Conservation (phyloP, 2,113 vertebrate genomes). For the Okapia johnstoni region DNA sequence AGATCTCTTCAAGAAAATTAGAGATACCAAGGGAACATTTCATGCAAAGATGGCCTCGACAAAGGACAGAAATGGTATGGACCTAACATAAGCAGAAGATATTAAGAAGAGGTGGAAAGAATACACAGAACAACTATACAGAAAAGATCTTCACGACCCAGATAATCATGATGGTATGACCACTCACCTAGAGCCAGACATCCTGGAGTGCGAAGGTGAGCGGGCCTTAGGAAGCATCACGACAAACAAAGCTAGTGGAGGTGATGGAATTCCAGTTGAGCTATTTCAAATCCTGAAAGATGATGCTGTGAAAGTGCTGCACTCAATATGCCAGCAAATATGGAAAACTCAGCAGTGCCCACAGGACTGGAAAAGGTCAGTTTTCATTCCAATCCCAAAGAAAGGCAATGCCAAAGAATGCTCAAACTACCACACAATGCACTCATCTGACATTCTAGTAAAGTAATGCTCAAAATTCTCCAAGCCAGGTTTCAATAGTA, state of each 20-base stretch:
- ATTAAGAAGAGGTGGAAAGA: neutral
- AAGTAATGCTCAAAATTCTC: neutral
- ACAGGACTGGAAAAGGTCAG: neutral
- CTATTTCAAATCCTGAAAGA: no score
- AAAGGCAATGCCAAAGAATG: neutral
- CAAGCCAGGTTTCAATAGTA: neutral
- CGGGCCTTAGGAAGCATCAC: neutral
- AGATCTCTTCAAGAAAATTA: neutral
- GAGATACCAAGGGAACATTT: neutral
- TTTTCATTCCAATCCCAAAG: neutral
- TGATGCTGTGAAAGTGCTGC: no score
- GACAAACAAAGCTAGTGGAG: no score
- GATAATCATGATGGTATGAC: neutral
- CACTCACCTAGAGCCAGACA: neutral
- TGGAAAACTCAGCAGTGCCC: neutral
- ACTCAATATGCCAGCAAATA: neutral
- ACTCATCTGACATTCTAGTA: neutral
- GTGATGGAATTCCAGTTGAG: no score
- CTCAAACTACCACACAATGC: neutral
- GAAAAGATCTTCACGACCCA: neutral
- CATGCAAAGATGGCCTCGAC: neutral
- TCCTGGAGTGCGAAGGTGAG: neutral
- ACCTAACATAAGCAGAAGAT: neutral
- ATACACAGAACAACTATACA: neutral
- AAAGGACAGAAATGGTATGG: neutral